Evolutionary conservation across 2,888 invertebrate species (phyloP).

Genomic region (Sarcophaga subvicina): DNA sequence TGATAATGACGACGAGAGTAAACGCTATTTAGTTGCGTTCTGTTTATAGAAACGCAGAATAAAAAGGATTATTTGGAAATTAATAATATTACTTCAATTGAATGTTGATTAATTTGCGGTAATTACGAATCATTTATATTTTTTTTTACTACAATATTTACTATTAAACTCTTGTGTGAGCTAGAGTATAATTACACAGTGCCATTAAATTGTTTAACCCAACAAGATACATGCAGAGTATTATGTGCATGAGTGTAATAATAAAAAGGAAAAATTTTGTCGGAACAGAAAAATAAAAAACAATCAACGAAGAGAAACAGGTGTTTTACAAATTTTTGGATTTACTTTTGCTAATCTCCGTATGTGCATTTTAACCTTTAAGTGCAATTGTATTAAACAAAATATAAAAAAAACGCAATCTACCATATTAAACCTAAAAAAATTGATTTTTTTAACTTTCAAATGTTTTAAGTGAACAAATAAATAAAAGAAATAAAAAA

Average conservation of each 20-base stretch:
- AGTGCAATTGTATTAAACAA: constrained; percentile 22
- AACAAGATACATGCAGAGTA: no score
- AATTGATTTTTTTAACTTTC: no score
- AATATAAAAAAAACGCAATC: neutral
- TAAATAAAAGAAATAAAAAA: no score
- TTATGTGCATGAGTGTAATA: constrained; percentile 12
- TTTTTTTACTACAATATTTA: neutral
- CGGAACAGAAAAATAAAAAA: neutral
- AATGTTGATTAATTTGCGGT: constrained; percentile 60
- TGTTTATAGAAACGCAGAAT: no score
- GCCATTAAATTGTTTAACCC: neutral
- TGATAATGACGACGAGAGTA: constrained; percentile 48
- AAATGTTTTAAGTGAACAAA: no score
- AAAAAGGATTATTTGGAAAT: constrained; percentile 20
- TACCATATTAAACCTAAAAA: neutral
- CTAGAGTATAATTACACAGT: constrained; percentile 16
- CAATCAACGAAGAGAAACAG: constrained; percentile 29
- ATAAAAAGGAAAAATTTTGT: constrained; percentile 4
- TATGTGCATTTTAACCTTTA: constrained; percentile 49
- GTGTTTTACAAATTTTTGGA: constrained; percentile 37
- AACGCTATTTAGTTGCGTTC: neutral
- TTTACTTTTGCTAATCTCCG: neutral
- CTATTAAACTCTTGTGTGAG: constrained; percentile 1
- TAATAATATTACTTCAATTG: constrained; percentile 44
- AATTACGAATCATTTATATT: constrained; percentile 46